Base-by-base conservation (phyloP, 2,113 vertebrate species). In the Sarotherodon lohbergeri region DNA sequence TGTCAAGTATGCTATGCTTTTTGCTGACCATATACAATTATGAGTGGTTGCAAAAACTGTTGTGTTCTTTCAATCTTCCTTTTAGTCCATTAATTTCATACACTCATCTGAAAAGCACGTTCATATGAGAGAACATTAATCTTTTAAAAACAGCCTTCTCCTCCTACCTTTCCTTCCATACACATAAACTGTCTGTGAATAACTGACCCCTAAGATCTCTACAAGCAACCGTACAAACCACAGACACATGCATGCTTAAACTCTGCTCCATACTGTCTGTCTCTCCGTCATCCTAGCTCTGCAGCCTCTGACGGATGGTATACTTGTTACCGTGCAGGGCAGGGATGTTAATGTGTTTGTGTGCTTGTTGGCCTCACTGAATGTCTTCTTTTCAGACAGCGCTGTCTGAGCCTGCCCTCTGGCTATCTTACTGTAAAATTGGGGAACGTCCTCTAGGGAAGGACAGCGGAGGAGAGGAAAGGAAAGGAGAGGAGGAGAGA, bases 331-430 rank as follows among this genome's bases (percentile, higher is more conserved):
- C 1, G 46, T 52, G 27, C 73, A 89, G 89, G 90, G 91, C 89
- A 89, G 76, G 55, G 84, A 86, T 85, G 89, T 84, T 87, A 86
- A 88, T 54, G 84, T 46, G 41, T 81, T 87, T 43, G 82, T 85
- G 90, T 82, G 76, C 78, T 43, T 17, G 78, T 27, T 50, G 54
- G 85, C 50, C 84, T 82, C 78, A 6, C 43, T 66, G 82, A 90
- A 85, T 86, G 86, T 90, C 83, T 80, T 84, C 83, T 73, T 24
- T 66, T 85, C 66, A 81, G 84, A 84, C 80, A 32, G 66, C 84
- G 90, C 89, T 87, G 91, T 89, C 89, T 91, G 84, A 90, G 93
- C 89, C 76, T 89, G 93, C 86, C 89, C 93, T 80, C 46, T 11
- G 36, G 87, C 85, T 46, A 32, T 54, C 63, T 22, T 88, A 63